phyloP scores from a whole-genome alignment of 2,888 invertebrate genomes.

The Ramazzottius varieornatus region DNA sequence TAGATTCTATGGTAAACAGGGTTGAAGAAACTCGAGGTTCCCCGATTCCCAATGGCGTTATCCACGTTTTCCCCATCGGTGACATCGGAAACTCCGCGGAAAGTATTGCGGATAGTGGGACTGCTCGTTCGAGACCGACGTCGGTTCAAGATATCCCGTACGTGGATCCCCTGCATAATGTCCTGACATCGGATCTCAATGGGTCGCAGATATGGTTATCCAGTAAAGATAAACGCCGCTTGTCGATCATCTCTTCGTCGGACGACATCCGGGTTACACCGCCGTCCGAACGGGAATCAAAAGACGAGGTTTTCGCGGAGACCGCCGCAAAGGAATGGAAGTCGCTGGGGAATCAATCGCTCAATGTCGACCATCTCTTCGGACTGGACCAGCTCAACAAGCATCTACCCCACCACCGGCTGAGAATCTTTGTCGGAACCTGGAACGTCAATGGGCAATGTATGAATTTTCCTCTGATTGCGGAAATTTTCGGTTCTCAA shows the following conservation, averaged over 20 bases:
- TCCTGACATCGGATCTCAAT: not conserved
- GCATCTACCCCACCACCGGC: constrained; percentile 54
- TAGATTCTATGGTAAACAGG: too few species aligned
- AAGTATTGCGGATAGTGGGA: too few species aligned
- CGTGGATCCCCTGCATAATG: not conserved
- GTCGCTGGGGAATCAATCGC: not conserved
- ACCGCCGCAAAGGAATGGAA: not conserved
- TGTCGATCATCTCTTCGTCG: not conserved
- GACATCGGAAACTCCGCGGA: too few species aligned
- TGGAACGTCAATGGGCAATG: constrained; percentile 95
- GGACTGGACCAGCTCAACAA: constrained; percentile 59
- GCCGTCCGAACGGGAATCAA: too few species aligned
- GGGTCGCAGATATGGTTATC: not conserved
- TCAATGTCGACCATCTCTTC: constrained; percentile 27
- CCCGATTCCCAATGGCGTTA: too few species aligned
- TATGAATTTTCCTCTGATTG: too few species aligned
- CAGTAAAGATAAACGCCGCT: not conserved
- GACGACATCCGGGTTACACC: too few species aligned
- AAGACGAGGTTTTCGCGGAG: not conserved
- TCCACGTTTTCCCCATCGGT: too few species aligned
- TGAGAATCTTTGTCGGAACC: constrained; percentile 64
- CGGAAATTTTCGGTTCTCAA: too few species aligned
- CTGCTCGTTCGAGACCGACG: too few species aligned
- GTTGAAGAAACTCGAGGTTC: too few species aligned
- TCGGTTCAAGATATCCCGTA: too few species aligned